Evolutionary conservation across 2,797 vertebrate genomes (phyloP).

Genomic region (Melanotaenia trifasciata): DNA sequence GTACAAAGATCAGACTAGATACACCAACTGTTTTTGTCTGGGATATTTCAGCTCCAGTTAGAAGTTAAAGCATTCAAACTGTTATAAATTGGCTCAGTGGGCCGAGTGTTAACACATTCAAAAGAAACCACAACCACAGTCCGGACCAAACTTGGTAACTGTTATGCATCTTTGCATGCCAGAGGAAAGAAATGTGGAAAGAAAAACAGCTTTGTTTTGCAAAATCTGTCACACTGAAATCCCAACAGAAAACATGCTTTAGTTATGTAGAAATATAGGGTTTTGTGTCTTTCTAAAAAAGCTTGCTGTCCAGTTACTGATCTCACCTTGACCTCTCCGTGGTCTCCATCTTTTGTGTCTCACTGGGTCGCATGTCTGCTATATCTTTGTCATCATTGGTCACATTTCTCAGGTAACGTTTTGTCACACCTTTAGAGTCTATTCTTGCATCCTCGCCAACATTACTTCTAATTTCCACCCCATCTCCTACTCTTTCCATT

Average conservation of each 20-base stretch:
- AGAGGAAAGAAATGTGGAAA: constrained; percentile 26
- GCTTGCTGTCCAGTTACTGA: not conserved
- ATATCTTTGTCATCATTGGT: constrained; percentile 67
- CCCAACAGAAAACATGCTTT: not conserved
- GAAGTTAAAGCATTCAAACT: constrained; percentile 24
- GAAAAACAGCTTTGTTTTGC: constrained; percentile 3
- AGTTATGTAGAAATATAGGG: not conserved
- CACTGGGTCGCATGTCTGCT: constrained; percentile 57
- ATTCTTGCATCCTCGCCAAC: constrained; percentile 43
- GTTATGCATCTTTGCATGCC: constrained; percentile 29
- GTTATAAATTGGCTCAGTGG: constrained; percentile 25
- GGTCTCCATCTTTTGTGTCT: constrained; percentile 37
- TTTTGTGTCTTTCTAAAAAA: not conserved
- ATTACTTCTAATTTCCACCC: constrained; percentile 47
- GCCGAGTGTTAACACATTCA: constrained; percentile 14
- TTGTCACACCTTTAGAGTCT: constrained; percentile 63
- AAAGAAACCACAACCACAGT: constrained; percentile 37
- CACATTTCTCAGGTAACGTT: constrained; percentile 73
- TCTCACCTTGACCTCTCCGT: constrained; percentile 81
- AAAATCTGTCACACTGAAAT: not conserved
- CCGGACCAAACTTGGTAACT: constrained; percentile 25
- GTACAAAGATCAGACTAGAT: constrained; percentile 5
- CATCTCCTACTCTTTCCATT: constrained; percentile 47
- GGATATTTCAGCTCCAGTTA: constrained; percentile 14
- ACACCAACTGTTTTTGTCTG: constrained; percentile 16